Evolutionary conservation across 1,140 invertebrate genomes (phyloP).

Genomic region (Drosophila lacertosa): DNA sequence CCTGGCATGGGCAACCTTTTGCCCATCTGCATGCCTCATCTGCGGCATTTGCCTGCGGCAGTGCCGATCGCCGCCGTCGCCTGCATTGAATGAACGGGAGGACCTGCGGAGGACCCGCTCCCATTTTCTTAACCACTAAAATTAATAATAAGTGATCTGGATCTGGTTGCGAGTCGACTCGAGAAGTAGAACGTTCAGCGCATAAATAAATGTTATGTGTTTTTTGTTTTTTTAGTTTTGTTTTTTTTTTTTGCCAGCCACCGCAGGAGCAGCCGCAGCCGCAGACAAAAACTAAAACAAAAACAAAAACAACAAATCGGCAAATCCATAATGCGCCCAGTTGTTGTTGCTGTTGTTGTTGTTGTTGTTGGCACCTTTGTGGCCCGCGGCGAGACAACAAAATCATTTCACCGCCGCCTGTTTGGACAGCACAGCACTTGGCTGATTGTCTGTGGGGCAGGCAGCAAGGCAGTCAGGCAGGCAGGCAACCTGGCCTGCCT

Average conservation of each 20-base stretch:
- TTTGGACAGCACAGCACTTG: slow-evolving; percentile 44
- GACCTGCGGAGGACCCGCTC: slow-evolving; percentile 49
- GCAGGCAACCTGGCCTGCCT: no score
- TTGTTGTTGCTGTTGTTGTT: slow-evolving; percentile 6
- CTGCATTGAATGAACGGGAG: slow-evolving; percentile 6
- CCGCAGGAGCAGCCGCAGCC: no score
- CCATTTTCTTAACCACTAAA: slow-evolving; percentile 83
- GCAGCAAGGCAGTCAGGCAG: background rate
- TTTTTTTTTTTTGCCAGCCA: slow-evolving; percentile 75
- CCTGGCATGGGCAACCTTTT: slow-evolving; percentile 66
- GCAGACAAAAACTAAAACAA: no score
- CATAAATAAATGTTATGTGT: slow-evolving; percentile 83
- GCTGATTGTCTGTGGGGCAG: slow-evolving; percentile 1
- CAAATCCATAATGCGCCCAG: slow-evolving; percentile 74
- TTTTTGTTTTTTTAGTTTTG: slow-evolving; percentile 71
- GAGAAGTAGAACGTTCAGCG: slow-evolving; percentile 53
- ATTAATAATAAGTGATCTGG: slow-evolving; percentile 84
- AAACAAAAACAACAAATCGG: slow-evolving; percentile 37
- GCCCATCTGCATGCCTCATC: slow-evolving; percentile 77
- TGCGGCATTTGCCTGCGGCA: slow-evolving; percentile 70
- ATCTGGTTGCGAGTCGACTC: slow-evolving; percentile 64
- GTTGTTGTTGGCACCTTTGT: slow-evolving; percentile 80
- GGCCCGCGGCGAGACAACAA: slow-evolving; percentile 83
- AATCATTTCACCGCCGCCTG: slow-evolving; percentile 81
- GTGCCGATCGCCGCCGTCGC: slow-evolving; percentile 55